phyloP scores from a whole-genome alignment of 1,140 invertebrate genomes.

The Cotesia vestalis region DNA sequence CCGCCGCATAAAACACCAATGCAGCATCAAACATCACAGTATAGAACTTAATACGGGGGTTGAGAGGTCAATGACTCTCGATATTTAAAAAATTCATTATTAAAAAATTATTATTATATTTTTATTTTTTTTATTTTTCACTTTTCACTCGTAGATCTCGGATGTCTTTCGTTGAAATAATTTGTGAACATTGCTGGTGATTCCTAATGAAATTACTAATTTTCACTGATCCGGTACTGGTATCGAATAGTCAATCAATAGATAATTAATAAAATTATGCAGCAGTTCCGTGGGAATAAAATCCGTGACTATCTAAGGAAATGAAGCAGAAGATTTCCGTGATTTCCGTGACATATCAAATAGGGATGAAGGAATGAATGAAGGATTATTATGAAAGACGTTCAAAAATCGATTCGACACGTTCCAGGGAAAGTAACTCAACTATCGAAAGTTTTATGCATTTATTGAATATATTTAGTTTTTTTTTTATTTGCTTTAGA shows the following conservation, averaged over 20 bases:
- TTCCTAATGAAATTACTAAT: too few species aligned
- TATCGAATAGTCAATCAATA: too few species aligned
- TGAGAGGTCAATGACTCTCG: slow-evolving; percentile 55
- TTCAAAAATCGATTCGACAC: not conserved
- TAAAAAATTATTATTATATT: not conserved
- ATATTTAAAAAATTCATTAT: slow-evolving; percentile 41
- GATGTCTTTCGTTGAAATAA: too few species aligned
- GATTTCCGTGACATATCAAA: not conserved
- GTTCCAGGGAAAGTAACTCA: slow-evolving; percentile 5
- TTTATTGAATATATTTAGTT: too few species aligned
- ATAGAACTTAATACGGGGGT: slow-evolving; percentile 47
- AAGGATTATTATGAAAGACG: slow-evolving; percentile 14
- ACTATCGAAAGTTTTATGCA: not conserved
- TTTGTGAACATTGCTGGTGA: too few species aligned
- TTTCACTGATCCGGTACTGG: too few species aligned
- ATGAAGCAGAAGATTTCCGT: not conserved
- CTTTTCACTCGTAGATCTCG: too few species aligned
- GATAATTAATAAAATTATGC: too few species aligned
- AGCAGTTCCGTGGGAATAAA: too few species aligned
- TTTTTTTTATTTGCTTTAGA: too few species aligned
- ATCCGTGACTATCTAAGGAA: slow-evolving; percentile 4
- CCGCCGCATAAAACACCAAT: slow-evolving; percentile 59
- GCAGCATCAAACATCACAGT: slow-evolving; percentile 62
- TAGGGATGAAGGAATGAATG: slow-evolving; percentile 8
- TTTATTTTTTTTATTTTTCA: not conserved